phyloP scores from a whole-genome alignment of 64 coral and sea anemone species.

The Stichodactyla mertensii region DNA sequence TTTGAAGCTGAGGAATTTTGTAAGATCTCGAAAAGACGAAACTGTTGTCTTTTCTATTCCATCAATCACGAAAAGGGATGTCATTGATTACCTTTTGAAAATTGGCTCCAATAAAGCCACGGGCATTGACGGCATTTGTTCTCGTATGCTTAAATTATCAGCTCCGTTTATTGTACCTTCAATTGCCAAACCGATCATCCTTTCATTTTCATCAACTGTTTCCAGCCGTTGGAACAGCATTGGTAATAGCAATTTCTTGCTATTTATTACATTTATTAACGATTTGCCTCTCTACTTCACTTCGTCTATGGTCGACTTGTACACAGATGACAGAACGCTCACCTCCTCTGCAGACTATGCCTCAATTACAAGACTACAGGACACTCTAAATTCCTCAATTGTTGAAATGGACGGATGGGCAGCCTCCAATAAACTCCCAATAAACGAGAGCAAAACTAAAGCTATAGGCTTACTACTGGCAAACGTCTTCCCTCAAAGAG shows the following conservation, averaged over 20 bases:
- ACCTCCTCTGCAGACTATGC: background rate
- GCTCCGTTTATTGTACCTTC: slow-evolving; percentile 9
- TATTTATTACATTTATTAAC: slow-evolving; percentile 40
- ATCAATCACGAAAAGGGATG: slow-evolving; percentile 26
- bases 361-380: slow-evolving; percentile 12
- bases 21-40: background rate
- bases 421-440: slow-evolving; percentile 25
- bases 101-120: slow-evolving; percentile 40
- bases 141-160: slow-evolving; percentile 38
- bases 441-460: slow-evolving; percentile 31
- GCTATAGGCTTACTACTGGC: slow-evolving; percentile 16
- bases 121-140: slow-evolving; percentile 35
- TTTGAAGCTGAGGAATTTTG: slow-evolving; percentile 19
- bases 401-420: slow-evolving; percentile 18
- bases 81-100: slow-evolving; percentile 26
- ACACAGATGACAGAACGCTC: slow-evolving; percentile 12
- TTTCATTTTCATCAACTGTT: slow-evolving; percentile 25
- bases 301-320: background rate
- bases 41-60: slow-evolving; percentile 28
- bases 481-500: slow-evolving; percentile 23
- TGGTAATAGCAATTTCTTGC: slow-evolving; percentile 38
- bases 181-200: background rate
- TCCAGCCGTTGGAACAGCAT: slow-evolving; percentile 37
- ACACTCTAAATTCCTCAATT: slow-evolving; percentile 14
- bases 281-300: slow-evolving; percentile 14